Conservation (phyloP, 2,797 vertebrate genomes). For the Syndactyla subalaris region DNA sequence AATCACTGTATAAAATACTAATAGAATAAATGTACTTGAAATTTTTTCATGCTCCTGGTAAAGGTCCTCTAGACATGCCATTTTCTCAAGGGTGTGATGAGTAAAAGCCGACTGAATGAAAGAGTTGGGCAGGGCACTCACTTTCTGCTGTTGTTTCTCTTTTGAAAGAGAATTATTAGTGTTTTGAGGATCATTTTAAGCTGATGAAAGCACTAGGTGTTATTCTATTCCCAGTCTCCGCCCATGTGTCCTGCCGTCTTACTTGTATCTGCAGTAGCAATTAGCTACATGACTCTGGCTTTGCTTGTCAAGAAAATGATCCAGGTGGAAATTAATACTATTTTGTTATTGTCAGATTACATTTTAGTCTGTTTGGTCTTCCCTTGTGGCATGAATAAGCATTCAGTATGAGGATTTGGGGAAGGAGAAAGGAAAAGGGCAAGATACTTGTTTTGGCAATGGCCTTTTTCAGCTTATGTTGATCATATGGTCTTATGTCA, state of each 20-base stretch:
- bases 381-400: neutral
- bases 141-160: neutral
- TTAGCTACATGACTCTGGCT: neutral
- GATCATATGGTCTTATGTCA: neutral
- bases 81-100: neutral
- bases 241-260: neutral
- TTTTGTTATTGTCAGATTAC: neutral
- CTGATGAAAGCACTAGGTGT: neutral
- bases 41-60: neutral
- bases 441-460: neutral
- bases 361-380: neutral
- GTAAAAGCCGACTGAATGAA: neutral
- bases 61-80: neutral
- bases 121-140: neutral
- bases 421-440: neutral
- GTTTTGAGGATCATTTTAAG: neutral
- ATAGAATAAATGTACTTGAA: conserved; percentile 10
- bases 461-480: neutral
- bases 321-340: conserved; percentile 6
- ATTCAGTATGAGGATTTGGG: neutral
- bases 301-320: neutral
- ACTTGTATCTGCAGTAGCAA: neutral
- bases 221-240: neutral
- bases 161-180: neutral
- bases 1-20: conserved; percentile 27